These are phyloP conservation scores for Parapsyche elsis DNA, from an alignment of 1,140 invertebrate species.

Conservation along the genomic window DNA sequence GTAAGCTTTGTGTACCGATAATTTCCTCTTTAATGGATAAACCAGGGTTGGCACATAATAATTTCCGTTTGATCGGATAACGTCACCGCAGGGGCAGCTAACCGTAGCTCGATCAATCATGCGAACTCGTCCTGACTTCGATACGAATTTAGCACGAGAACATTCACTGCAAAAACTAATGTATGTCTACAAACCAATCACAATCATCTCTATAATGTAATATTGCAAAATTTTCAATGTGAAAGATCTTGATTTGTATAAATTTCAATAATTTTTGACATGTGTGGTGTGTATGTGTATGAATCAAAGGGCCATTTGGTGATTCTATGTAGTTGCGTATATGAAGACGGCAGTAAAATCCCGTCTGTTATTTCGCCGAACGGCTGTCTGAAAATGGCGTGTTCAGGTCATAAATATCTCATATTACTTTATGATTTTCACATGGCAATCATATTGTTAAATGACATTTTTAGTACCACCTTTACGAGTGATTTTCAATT, in stretches of 20 bases:
- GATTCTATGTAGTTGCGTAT: neutral
- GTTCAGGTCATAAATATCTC: conserved; percentile 20
- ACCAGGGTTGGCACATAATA: conserved; percentile 51
- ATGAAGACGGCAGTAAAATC: conserved; percentile 24
- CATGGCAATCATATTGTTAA: conserved; percentile 27
- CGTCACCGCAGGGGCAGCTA: conserved; percentile 24
- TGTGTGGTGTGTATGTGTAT: neutral
- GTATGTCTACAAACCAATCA: too few species aligned
- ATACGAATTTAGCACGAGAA: neutral
- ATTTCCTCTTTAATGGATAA: conserved; percentile 35
- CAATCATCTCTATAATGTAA: neutral
- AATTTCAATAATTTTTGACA: too few species aligned
- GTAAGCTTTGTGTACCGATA: conserved; percentile 39
- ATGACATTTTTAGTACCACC: conserved; percentile 12
- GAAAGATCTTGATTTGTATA: too few species aligned
- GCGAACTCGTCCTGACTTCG: neutral
- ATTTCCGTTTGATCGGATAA: conserved; percentile 50
- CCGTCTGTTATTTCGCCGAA: conserved; percentile 10
- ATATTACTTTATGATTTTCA: conserved; percentile 31
- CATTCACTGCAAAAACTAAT: too few species aligned
- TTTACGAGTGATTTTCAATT: conserved; percentile 26
- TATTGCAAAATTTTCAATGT: too few species aligned
- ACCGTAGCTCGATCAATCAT: conserved; percentile 49
- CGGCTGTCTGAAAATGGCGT: conserved; percentile 25
- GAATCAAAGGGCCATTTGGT: neutral